These are phyloP conservation scores for Motacilla alba DNA, from an alignment of 2,113 vertebrate genomes.

Conservation along the genomic window DNA sequence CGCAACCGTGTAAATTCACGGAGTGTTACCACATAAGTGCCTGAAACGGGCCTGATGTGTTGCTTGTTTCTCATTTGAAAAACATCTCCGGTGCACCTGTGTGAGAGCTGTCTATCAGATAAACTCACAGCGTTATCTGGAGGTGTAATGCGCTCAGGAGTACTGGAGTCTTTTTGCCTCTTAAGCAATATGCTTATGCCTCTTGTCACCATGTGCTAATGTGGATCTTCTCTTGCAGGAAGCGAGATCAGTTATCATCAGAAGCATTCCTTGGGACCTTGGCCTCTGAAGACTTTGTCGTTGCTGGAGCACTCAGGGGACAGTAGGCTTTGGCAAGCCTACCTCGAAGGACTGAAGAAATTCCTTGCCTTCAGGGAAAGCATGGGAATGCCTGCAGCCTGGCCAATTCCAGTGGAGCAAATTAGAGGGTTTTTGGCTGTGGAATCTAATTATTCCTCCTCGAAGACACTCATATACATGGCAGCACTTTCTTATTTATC, in stretches of 20 bases:
- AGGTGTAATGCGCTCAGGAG: neutral
- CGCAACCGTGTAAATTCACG: accelerated
- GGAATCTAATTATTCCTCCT: neutral
- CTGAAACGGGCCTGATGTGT: neutral
- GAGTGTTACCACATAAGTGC: neutral
- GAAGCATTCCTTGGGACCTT: neutral
- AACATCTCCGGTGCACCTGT: neutral
- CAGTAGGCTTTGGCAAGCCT: slow-evolving; percentile 20
- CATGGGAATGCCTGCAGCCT: neutral
- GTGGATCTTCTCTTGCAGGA: neutral
- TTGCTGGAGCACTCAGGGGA: neutral
- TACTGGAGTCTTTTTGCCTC: neutral
- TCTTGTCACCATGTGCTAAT: neutral
- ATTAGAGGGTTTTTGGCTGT: slow-evolving; percentile 31
- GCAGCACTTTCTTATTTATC: slow-evolving; percentile 27
- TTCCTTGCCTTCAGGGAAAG: slow-evolving; percentile 9
- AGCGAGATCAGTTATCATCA: neutral
- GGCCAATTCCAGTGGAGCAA: slow-evolving; percentile 49
- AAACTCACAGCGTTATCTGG: neutral
- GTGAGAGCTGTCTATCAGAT: neutral
- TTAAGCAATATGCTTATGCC: neutral
- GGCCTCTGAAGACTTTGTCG: neutral
- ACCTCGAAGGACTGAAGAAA: neutral
- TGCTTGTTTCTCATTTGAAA: neutral
- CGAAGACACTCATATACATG: neutral